Evolutionary conservation across 2,888 invertebrate genomes (phyloP).

Genomic region (Heliconius hortense): DNA sequence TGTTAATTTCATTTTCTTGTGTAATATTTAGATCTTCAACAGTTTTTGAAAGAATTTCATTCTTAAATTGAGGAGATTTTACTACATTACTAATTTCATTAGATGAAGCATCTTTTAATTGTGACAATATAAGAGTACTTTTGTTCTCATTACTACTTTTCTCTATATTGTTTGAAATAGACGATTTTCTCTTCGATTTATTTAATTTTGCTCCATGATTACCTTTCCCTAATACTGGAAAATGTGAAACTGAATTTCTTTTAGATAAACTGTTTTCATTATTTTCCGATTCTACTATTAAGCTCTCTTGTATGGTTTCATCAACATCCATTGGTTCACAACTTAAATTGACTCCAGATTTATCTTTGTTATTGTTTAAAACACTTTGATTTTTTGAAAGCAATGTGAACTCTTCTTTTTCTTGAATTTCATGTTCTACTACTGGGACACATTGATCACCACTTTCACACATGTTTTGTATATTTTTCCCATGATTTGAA

Average conservation of each 20-base stretch:
- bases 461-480: constrained; percentile 46
- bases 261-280: constrained; percentile 32
- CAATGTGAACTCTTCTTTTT: constrained; percentile 16
- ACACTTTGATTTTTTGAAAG: constrained; percentile 20
- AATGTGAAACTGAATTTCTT: constrained; percentile 25
- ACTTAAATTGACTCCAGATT: constrained; percentile 29
- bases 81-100: constrained; percentile 49
- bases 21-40: constrained; percentile 47
- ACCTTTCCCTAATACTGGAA: constrained; percentile 15
- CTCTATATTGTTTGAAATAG: constrained; percentile 49
- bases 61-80: constrained; percentile 51
- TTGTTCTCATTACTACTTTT: constrained; percentile 57
- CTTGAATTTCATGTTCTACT: constrained; percentile 48
- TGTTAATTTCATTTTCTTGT: constrained; percentile 50
- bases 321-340: constrained; percentile 78
- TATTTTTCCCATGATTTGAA: constrained; percentile 53
- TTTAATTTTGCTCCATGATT: constrained; percentile 26
- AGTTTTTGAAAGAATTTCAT: constrained; percentile 54
- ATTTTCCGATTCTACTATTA: constrained; percentile 47
- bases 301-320: constrained; percentile 66
- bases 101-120: constrained; percentile 61
- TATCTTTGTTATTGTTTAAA: constrained; percentile 20
- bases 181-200: constrained; percentile 50
- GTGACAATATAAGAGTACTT: constrained; percentile 65
- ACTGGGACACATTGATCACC: constrained; percentile 73